Evolutionary conservation across 2,888 invertebrate genomes (phyloP).

Genomic region (Ophion ventricosus): DNA sequence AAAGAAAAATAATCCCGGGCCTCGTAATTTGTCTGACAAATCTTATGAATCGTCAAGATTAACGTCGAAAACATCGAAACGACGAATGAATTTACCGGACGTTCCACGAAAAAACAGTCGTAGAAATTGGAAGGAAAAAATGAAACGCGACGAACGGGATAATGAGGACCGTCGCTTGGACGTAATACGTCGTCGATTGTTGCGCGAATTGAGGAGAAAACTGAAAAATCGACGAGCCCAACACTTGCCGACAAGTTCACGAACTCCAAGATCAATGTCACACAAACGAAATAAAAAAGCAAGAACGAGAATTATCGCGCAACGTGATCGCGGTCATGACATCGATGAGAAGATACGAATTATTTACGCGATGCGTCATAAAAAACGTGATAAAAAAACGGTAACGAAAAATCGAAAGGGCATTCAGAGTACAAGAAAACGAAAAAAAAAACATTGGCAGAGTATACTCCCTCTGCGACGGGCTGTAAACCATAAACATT

Average conservation of each 20-base stretch:
- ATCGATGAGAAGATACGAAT: slow-evolving; percentile 69
- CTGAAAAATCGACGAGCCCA: slow-evolving; percentile 36
- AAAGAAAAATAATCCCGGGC: neutral
- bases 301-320: neutral
- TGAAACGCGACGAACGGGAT: slow-evolving; percentile 51
- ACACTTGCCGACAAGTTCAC: slow-evolving; percentile 10
- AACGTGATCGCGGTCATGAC: neutral
- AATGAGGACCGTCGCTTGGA: slow-evolving; percentile 17
- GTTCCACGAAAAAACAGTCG: slow-evolving; percentile 62
- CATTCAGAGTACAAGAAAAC: neutral
- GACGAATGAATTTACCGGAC: slow-evolving; percentile 68
- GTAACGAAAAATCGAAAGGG: neutral
- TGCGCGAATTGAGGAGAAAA: slow-evolving; percentile 59
- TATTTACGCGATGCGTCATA: slow-evolving; percentile 63
- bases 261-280: slow-evolving; percentile 22
- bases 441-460: slow-evolving; percentile 35
- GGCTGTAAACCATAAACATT: neutral
- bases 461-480: slow-evolving; percentile 22
- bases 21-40: neutral
- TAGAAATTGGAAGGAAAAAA: slow-evolving; percentile 67
- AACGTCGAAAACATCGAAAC: slow-evolving; percentile 44
- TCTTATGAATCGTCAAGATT: slow-evolving; percentile 10
- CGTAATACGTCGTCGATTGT: slow-evolving; percentile 60
- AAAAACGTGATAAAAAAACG: slow-evolving; percentile 27
- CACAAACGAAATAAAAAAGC: neutral